Base-by-base conservation (phyloP, 1,140 invertebrate genomes). In the Macrobrachium rosenbergii region DNA sequence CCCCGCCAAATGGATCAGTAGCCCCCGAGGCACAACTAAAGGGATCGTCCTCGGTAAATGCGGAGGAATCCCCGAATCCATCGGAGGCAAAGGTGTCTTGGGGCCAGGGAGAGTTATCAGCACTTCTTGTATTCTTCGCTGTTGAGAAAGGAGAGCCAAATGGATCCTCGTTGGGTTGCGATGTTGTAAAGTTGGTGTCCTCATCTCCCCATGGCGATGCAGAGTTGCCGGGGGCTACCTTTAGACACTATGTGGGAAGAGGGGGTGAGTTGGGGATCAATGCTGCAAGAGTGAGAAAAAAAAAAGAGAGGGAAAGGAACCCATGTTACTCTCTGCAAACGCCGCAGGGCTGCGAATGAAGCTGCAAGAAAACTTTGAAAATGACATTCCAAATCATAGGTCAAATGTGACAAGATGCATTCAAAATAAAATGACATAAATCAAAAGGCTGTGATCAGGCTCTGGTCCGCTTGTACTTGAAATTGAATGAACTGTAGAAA, bases 361-460 rank as follows among this genome's bases (percentile, higher is more conserved):
- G 67, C 79, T 82, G 80, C 28, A 86, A 85, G 62, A 64, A 88
- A 80, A 82, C 80, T 64, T 37, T 59, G 28, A 64, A 52, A 85
- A n/a, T 72, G 77, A 83, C 86, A 85, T 89, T 80, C 87, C 88
- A 89, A 88, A 88, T 82, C 90, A 90, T 89, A 88, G 88, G 89
- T 37, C 28, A 37, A 37, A 37, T 37, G 28, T 89, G 76, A 82
- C 52, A 91, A 92, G 92, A 92, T 91, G 91, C 92, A 92, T 91
- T 90, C 91, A 92, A 90, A 72, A 8, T 59, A 58, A 59, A 63
- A 82, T 52, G 28, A 63, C 64, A 43, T 67, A 28, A 52, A 52
- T 52, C 52, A 52, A 52, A 52, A 52, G 52, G 52, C 0, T 52
- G 52, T 52, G 52, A 52, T 52, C 2, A 8, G 52, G 52, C 52